phyloP scores from a whole-genome alignment of 2,888 invertebrate species.

The Frankliniella intonsa region DNA sequence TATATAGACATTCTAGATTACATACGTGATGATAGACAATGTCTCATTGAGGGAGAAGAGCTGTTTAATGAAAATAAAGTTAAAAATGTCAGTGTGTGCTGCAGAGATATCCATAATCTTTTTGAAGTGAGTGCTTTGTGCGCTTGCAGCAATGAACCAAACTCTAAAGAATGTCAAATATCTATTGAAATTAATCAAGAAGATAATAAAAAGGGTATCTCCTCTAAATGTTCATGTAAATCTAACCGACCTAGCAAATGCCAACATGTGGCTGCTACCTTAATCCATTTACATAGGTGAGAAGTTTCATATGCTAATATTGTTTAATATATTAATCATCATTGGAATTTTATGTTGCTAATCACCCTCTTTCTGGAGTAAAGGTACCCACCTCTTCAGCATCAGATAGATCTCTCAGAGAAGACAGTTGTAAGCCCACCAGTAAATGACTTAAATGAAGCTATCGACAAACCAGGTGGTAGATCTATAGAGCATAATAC shows the following conservation, averaged over 20 bases:
- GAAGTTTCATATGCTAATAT: neutral
- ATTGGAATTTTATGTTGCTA: neutral
- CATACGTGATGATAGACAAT: neutral
- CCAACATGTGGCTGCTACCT: neutral
- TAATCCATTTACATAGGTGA: neutral
- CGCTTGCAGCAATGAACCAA: neutral
- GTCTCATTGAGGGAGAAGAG: conserved; percentile 4
- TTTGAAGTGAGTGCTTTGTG: neutral
- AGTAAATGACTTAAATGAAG: too few species aligned
- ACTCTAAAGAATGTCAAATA: neutral
- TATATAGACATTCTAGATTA: conserved; percentile 5
- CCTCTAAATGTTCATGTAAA: neutral
- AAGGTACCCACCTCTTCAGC: too few species aligned
- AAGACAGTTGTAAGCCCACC: too few species aligned
- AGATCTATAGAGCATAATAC: too few species aligned
- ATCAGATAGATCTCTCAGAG: too few species aligned
- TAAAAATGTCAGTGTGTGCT: neutral
- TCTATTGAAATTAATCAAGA: neutral
- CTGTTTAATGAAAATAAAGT: neutral
- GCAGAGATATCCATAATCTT: neutral
- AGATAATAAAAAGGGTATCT: neutral
- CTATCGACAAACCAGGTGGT: too few species aligned
- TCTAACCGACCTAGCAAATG: neutral
- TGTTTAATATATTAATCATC: too few species aligned
- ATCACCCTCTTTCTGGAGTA: neutral